Evolutionary conservation across 2,797 vertebrate genomes (phyloP).

Genomic region (Morus bassanus): DNA sequence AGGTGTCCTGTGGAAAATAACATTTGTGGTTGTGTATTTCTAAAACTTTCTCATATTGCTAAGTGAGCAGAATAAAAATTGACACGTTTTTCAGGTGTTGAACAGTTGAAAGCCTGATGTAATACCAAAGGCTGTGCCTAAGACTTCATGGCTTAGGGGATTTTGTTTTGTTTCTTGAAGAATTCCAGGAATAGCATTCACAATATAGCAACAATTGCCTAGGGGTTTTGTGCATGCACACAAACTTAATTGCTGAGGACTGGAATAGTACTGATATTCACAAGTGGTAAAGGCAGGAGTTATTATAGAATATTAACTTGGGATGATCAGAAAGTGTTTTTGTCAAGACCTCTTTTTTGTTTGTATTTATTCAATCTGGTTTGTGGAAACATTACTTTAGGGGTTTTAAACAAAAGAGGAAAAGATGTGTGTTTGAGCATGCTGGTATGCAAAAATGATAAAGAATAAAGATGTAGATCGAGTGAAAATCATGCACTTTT

Average conservation of each 20-base stretch:
- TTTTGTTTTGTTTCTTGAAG: neutral
- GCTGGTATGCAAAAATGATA: neutral
- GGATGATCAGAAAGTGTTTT: neutral
- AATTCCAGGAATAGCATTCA: neutral
- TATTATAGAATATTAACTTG: neutral
- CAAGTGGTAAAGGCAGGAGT: neutral
- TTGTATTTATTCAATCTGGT: neutral
- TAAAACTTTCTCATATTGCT: neutral
- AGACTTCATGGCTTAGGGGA: neutral
- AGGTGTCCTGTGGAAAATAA: neutral
- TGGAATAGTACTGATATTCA: neutral
- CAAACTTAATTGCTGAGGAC: neutral
- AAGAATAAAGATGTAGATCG: neutral
- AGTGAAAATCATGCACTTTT: neutral
- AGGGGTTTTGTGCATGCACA: neutral
- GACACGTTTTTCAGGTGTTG: neutral
- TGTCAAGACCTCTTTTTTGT: neutral
- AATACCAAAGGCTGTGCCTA: neutral
- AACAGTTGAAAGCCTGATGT: neutral
- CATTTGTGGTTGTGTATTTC: neutral
- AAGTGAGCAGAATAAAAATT: neutral
- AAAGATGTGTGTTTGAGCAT: neutral
- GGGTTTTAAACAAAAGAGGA: neutral
- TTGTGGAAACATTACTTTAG: neutral
- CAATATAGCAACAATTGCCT: neutral